These are phyloP conservation scores for Morus bassanus DNA, from an alignment of 2,797 vertebrate genomes.

Conservation along the genomic window DNA sequence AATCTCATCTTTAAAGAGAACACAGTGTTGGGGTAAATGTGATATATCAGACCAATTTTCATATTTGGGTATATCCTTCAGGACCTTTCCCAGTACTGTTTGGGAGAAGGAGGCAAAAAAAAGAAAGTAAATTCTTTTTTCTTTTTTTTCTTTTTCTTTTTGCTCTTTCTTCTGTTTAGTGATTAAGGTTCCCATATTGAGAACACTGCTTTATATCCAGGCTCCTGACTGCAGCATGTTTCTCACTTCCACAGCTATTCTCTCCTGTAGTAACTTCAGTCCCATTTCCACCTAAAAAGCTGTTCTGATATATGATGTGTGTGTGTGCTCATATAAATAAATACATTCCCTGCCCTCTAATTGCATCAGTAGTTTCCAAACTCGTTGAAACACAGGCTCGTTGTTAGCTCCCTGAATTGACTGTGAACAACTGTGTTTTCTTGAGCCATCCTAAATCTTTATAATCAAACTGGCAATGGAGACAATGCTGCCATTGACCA, in stretches of 20 bases:
- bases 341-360: background rate
- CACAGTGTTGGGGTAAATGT: background rate
- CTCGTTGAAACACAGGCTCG: conserved; percentile 7
- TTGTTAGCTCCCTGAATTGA: conserved; percentile 11
- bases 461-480: background rate
- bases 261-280: background rate
- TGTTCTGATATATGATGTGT: background rate
- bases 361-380: conserved; percentile 5
- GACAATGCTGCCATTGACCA: conserved; percentile 40
- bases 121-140: accelerated
- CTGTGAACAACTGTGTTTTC: conserved; percentile 46
- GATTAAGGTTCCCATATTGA: background rate
- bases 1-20: background rate
- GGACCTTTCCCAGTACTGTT: background rate
- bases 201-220: background rate
- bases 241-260: background rate
- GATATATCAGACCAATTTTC: background rate
- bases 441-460: conserved; percentile 41
- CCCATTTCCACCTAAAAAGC: background rate
- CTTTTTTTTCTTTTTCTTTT: background rate
- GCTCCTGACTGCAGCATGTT: background rate
- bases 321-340: background rate
- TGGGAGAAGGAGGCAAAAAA: background rate
- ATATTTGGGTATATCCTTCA: background rate
- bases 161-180: background rate